Evolutionary conservation across 2,113 vertebrate genomes (phyloP).

Genomic region (Colaptes auratus): DNA sequence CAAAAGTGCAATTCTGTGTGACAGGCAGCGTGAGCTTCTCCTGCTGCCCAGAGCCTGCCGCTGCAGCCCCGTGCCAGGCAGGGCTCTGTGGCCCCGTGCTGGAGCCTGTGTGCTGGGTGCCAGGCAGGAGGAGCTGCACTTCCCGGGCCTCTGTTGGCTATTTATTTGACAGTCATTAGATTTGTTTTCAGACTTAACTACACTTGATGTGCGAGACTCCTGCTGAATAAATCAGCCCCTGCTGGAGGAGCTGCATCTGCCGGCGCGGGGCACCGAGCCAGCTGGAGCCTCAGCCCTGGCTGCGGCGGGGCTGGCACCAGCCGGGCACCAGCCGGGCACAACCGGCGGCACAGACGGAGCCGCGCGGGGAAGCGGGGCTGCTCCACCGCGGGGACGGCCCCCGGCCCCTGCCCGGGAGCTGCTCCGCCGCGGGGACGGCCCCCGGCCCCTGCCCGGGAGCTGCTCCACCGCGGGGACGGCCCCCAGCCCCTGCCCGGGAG

Average conservation of each 20-base stretch:
- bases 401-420: no score
- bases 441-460: no score
- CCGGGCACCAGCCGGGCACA: background rate
- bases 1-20: conserved; percentile 65
- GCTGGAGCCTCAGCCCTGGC: conserved; percentile 42
- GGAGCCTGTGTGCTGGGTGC: conserved; percentile 55
- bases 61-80: conserved; percentile 57
- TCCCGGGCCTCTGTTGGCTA: conserved; percentile 54
- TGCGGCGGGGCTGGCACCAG: conserved; percentile 5
- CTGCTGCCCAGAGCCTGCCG: conserved; percentile 37
- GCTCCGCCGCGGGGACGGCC: no score
- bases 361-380: background rate
- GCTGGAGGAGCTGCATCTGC: conserved; percentile 62
- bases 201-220: conserved; percentile 62
- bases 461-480: no score
- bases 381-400: no score
- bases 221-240: conserved; percentile 64
- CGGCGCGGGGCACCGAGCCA: conserved; percentile 30
- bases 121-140: conserved; percentile 55
- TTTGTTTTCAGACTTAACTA: conserved; percentile 72
- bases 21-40: conserved; percentile 62
- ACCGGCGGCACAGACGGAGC: background rate
- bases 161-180: conserved; percentile 71
- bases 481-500: no score
- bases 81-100: conserved; percentile 26